Evolutionary conservation across 2,888 invertebrate genomes (phyloP).

Genomic region (Eilema depressum): DNA sequence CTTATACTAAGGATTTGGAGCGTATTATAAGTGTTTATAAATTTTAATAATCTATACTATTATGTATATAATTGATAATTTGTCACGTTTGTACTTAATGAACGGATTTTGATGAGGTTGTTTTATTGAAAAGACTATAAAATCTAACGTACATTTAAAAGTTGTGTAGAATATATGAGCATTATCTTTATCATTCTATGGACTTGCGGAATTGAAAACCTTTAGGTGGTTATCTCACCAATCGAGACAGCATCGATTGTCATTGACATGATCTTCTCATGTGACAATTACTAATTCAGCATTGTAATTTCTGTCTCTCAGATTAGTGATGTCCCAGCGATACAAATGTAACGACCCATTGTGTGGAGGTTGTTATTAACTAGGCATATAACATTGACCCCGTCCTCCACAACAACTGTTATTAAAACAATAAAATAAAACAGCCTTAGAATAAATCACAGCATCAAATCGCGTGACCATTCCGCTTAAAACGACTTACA

Average conservation of each 20-base stretch:
- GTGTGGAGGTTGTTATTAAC: not conserved
- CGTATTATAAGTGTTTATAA: not conserved
- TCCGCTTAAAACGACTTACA: conserved; percentile 33
- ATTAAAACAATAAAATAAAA: conserved; percentile 48
- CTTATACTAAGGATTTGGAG: conserved; percentile 20
- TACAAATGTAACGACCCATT: conserved; percentile 3
- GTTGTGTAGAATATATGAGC: no score
- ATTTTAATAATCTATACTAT: no score
- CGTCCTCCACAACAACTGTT: conserved; percentile 37
- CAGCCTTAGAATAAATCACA: conserved; percentile 44
- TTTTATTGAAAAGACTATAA: no score
- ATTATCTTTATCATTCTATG: no score
- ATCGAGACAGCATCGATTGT: not conserved
- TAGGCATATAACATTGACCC: conserved; percentile 40
- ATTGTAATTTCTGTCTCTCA: not conserved
- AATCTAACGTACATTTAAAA: no score
- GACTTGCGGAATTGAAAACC: no score
- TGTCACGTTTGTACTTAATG: no score
- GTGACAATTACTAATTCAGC: not conserved
- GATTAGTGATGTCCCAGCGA: not conserved
- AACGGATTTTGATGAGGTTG: no score
- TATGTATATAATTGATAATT: no score
- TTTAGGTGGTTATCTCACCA: not conserved
- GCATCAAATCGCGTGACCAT: conserved; percentile 41
- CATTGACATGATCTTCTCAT: not conserved